Evolutionary conservation across 2,888 invertebrate species (phyloP), one percentile per base, ranked within the genome.

Genomic region (Campoplex capitator): DNA sequence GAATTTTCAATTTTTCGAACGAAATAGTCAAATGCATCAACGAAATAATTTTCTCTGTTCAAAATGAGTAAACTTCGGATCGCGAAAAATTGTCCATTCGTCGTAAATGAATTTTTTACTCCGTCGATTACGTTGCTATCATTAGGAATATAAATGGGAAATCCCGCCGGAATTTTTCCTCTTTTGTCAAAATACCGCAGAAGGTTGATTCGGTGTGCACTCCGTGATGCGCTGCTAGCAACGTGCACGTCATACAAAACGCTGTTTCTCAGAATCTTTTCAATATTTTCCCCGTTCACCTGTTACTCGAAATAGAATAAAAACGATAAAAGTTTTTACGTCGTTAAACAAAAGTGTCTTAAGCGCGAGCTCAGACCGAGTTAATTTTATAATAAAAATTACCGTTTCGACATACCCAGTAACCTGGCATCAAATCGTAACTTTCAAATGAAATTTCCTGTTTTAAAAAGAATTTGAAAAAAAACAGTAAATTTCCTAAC

Each of bases 111-210:
- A 11, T 62, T 32, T 11, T 58, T 23, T 13, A 13, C 58, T 11
- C 28, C 11, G 28, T 58, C 13, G 58, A 58, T 62, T 62, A 32
- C 16, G 32, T 16, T 6, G 13, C 23, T 23, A 6, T 32, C 0
- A 62, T 62, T 62, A 62, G 32, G 32, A 32, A 58, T 9, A 32
- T 62, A 32, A 32, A 62, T 62, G 82, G 85, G 78, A 85, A 85
- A 83, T 74, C 78, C 82, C 81, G 23, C 67, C 67, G 9, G 13
- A 38, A 82, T 51, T 78, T 82, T 82, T 54, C 78, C 80, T 74
- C 78, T 83, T 74, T 68, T 82, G 28, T 73, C 45, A 38, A 76
- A 76, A 83, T 58, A 38, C 23, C 23, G 32, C 38, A 62, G 58
- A 62, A 83, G 67, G 65, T 18, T 32, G 65, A 82, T 73, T 16